Conservation (phyloP, 1,140 invertebrate genomes). For the Colletes gigas region DNA sequence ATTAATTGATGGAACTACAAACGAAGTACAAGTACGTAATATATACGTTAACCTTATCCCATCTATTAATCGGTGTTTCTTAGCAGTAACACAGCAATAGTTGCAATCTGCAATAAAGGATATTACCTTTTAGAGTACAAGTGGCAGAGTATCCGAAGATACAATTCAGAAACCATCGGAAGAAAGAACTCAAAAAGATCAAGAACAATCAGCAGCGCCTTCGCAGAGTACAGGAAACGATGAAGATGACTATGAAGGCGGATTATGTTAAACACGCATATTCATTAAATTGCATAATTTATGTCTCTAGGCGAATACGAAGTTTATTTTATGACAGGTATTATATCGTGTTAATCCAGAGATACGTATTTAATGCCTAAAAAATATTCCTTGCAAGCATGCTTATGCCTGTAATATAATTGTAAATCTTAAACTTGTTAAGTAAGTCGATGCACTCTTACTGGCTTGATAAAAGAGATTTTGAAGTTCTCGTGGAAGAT, state of each 20-base stretch:
- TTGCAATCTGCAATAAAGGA: not conserved
- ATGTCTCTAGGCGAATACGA: slow-evolving; percentile 11
- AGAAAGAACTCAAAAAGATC: slow-evolving; percentile 22
- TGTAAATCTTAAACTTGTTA: slow-evolving; percentile 35
- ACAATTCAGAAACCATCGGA: not conserved
- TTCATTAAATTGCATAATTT: slow-evolving; percentile 18
- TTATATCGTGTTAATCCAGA: slow-evolving; percentile 17
- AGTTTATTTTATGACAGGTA: slow-evolving; percentile 42
- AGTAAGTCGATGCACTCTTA: slow-evolving; percentile 31
- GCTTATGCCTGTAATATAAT: slow-evolving; percentile 6
- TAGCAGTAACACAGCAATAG: too few species aligned
- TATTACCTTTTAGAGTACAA: not conserved
- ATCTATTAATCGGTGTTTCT: not conserved
- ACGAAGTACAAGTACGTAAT: slow-evolving; percentile 77
- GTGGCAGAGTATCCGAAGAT: not conserved
- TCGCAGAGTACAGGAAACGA: slow-evolving; percentile 43
- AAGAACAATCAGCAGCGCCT: slow-evolving; percentile 17
- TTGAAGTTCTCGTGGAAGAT: slow-evolving; percentile 1
- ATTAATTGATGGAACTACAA: slow-evolving; percentile 69
- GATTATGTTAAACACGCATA: slow-evolving; percentile 71
- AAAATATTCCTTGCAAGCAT: not conserved
- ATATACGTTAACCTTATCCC: slow-evolving; percentile 22
- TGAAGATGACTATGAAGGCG: slow-evolving; percentile 71
- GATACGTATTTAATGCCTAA: slow-evolving; percentile 28
- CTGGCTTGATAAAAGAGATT: slow-evolving; percentile 28